These are phyloP conservation scores for Paedocypris sp. DNA, from an alignment of 2,113 vertebrate species.

Conservation along the genomic window DNA sequence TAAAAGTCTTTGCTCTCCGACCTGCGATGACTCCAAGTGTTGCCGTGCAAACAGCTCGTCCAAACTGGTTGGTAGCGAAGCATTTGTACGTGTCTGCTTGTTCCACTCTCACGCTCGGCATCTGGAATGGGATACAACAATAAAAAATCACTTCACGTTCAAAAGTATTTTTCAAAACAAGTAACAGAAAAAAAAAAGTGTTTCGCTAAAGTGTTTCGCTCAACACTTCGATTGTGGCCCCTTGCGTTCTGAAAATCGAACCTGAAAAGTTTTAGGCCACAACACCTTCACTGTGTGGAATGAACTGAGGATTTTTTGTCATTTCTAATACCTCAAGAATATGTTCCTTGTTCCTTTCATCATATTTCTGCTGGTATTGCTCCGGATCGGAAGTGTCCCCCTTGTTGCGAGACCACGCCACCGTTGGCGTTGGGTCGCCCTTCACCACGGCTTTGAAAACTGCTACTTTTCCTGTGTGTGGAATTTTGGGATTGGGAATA, in stretches of 20 bases:
- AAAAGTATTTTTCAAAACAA: too few species aligned
- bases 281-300: too few species aligned
- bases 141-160: not conserved
- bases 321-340: slow-evolving; percentile 61
- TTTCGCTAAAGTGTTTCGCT: too few species aligned
- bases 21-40: slow-evolving; percentile 70
- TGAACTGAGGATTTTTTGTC: too few species aligned
- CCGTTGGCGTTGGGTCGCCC: slow-evolving; percentile 68
- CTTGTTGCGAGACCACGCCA: slow-evolving; percentile 63
- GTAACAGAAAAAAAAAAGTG: too few species aligned
- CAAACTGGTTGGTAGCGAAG: slow-evolving; percentile 66
- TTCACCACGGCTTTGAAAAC: slow-evolving; percentile 69
- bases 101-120: slow-evolving; percentile 50
- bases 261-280: too few species aligned
- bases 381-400: slow-evolving; percentile 53
- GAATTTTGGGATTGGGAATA: too few species aligned
- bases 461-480: slow-evolving; percentile 68
- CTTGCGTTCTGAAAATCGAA: too few species aligned
- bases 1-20: slow-evolving; percentile 40
- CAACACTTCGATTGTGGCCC: too few species aligned
- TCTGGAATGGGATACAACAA: slow-evolving; percentile 46
- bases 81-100: slow-evolving; percentile 74
- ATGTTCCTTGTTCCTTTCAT: slow-evolving; percentile 52
- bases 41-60: slow-evolving; percentile 62
- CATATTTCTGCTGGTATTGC: slow-evolving; percentile 60